Evolutionary conservation across 2,113 vertebrate species (phyloP), one percentile per base, ranked within the genome.

Genomic region (Hippoglossus stenolepis): DNA sequence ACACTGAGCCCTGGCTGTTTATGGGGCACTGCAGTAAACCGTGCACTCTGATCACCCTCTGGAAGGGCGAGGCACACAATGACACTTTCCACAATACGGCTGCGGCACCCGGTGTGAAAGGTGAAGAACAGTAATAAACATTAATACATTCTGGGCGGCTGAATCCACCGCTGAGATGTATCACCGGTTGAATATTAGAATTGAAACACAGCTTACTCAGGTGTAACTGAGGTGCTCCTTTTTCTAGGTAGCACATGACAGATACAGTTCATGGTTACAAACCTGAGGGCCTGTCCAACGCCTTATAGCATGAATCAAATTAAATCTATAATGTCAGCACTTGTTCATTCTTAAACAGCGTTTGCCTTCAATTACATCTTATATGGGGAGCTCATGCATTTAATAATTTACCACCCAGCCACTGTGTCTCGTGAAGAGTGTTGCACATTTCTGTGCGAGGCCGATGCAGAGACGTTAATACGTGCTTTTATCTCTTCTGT

Each of bases 31-130:
- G 40, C 76, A 67, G 68, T 45, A 65, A 71, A 66, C 17, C 69
- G 21, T 58, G 62, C 26, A 21, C 65, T 56, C 28, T 13, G 26
- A 51, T 64, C 59, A 65, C 53, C 70, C 24, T 61, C 60, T 79
- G 26, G 79, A 71, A 82, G 73, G 79, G 65, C 45, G 79, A 82
- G 60, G 78, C 18, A 58, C 57, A 59, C 24, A 64, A 20, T n/a
- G 7, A 15, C 31, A 31, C 31, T 31, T 31, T 31, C 31, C 31
- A 31, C 31, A 31, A 7, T 31, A 31, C 31, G 31, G 31, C 6
- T 31, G 31, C 31, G 1, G 31, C 31, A n/a, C 31, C 3, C 43
- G 65, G 78, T 70, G 45, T 76, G 31, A 79, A 51, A 45, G 68
- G 2, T 12, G 63, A 79, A 43, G 38, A 79, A 38, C 23, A 64